A percentile compares a stretch with the other conserved stretches of the same genome.
Conservation (phyloP, 2,797 vertebrate genomes). For the Manis pentadactyla region DNA sequence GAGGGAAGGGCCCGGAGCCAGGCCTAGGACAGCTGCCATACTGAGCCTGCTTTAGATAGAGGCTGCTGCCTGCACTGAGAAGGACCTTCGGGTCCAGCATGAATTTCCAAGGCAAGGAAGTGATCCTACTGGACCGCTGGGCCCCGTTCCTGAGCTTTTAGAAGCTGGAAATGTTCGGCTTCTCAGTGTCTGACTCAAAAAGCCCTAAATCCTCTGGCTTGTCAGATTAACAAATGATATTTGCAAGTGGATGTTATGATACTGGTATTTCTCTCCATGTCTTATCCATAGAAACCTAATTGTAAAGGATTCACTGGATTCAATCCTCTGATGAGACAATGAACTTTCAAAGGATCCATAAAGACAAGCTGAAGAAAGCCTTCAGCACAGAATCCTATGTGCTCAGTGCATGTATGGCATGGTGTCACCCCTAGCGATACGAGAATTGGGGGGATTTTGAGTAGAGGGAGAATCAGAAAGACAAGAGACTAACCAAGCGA, state of each 20-base stretch:
- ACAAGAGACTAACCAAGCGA: not conserved
- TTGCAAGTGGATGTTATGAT: constrained; percentile 59
- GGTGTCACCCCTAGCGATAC: not conserved
- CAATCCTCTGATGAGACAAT: constrained; percentile 51
- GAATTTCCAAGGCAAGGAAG: constrained; percentile 54
- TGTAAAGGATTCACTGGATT: constrained; percentile 44
- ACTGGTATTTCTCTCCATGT: not conserved
- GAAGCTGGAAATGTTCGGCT: constrained; percentile 30
- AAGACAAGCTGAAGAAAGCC: not conserved
- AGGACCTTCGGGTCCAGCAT: constrained; percentile 1
- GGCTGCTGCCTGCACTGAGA: constrained; percentile 35
- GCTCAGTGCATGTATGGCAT: not conserved
- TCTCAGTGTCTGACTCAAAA: constrained; percentile 50
- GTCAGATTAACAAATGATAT: constrained; percentile 71
- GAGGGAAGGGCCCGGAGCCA: constrained; percentile 49
- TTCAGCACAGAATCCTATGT: not conserved
- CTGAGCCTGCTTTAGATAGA: constrained; percentile 33
- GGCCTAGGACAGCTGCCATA: constrained; percentile 69
- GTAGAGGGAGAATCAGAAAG: not conserved
- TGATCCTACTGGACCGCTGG: not conserved
- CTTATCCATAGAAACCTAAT: constrained; percentile 48
- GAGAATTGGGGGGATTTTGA: not conserved
- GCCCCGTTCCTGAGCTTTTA: constrained; percentile 36
- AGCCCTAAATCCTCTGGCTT: constrained; percentile 55
- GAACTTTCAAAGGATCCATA: constrained; percentile 54